These are phyloP conservation scores for Amphipyra tragopoginis DNA, from an alignment of 2,888 invertebrate genomes.

Conservation along the genomic window DNA sequence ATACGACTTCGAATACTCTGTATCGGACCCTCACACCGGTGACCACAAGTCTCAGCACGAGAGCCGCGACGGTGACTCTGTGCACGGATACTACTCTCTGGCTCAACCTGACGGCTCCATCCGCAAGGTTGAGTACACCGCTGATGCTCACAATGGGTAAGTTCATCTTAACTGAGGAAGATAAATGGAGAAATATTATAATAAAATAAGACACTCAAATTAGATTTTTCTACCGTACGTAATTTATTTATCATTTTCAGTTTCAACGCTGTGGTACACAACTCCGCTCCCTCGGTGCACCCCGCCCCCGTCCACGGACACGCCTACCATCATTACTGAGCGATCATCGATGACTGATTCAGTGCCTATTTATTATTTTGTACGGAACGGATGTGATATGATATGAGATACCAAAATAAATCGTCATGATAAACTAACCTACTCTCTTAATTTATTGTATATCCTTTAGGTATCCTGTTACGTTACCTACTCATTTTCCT, in stretches of 20 bases:
- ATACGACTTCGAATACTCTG: slow-evolving; percentile 87
- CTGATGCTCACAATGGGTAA: slow-evolving; percentile 72
- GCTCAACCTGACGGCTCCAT: slow-evolving; percentile 88
- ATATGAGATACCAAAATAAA: background rate
- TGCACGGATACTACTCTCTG: slow-evolving; percentile 89
- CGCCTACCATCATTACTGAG: slow-evolving; percentile 71
- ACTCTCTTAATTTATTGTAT: too few species aligned
- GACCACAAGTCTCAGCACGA: slow-evolving; percentile 90
- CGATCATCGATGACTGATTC: slow-evolving; percentile 7
- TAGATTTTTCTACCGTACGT: background rate
- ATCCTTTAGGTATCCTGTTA: too few species aligned
- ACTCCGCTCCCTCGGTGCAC: slow-evolving; percentile 77
- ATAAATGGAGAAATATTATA: too few species aligned
- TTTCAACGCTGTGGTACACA: slow-evolving; percentile 87
- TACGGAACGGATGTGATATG: background rate
- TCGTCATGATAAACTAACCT: background rate
- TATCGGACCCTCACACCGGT: slow-evolving; percentile 89
- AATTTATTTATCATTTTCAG: slow-evolving; percentile 59
- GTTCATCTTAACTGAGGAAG: slow-evolving; percentile 8
- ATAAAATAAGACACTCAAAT: too few species aligned
- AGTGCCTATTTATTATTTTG: slow-evolving; percentile 38
- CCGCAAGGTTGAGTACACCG: slow-evolving; percentile 86
- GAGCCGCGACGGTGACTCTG: slow-evolving; percentile 87
- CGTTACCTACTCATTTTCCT: too few species aligned
- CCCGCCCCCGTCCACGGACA: slow-evolving; percentile 69